These are phyloP conservation scores for Liolophura sinensis DNA, from an alignment of 1,140 invertebrate species.

Conservation along the genomic window DNA sequence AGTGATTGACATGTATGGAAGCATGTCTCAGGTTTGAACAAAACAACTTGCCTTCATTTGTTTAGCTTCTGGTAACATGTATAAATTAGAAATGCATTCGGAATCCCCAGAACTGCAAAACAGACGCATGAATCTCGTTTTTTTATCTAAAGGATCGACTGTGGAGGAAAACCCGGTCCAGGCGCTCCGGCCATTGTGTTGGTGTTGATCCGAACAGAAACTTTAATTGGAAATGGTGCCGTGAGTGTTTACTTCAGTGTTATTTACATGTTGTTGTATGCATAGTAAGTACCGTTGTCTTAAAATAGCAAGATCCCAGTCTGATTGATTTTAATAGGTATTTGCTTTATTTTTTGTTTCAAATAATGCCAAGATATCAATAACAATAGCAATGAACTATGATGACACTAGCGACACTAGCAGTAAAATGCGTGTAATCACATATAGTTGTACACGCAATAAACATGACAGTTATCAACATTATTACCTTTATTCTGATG, in stretches of 20 bases:
- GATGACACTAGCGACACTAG: background rate
- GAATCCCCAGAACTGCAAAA: too few species aligned
- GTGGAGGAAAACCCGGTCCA: slow-evolving; percentile 57
- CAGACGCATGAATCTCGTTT: too few species aligned
- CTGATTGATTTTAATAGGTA: too few species aligned
- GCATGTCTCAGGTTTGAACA: too few species aligned
- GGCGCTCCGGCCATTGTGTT: slow-evolving; percentile 31
- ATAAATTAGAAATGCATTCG: too few species aligned
- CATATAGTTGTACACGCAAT: background rate
- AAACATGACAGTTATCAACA: background rate
- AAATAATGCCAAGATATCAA: too few species aligned
- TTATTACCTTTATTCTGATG: background rate
- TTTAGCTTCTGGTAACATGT: too few species aligned
- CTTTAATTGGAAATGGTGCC: slow-evolving; percentile 55
- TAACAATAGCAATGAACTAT: background rate
- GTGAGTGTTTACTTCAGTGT: slow-evolving; percentile 20
- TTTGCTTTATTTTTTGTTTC: too few species aligned
- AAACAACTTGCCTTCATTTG: too few species aligned
- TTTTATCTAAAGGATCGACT: slow-evolving; percentile 48
- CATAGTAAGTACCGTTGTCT: too few species aligned
- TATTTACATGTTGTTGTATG: background rate
- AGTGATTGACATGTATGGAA: too few species aligned
- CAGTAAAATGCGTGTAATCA: background rate
- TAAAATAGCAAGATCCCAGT: too few species aligned
- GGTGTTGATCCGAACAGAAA: slow-evolving; percentile 60